phyloP scores from a whole-genome alignment of 2,113 vertebrate species.

The Podiceps cristatus region DNA sequence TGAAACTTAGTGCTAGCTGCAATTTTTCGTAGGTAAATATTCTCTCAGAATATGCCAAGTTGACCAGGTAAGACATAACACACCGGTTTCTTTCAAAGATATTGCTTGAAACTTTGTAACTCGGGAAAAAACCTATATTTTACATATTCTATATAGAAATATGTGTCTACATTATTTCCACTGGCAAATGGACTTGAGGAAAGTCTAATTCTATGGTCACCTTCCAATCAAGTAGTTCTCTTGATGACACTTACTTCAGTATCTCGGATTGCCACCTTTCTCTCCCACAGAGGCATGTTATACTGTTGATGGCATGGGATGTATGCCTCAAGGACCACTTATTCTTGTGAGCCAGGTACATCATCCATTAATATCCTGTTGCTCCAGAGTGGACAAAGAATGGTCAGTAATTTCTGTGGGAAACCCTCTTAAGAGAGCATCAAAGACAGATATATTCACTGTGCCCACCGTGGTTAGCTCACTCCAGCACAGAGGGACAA shows the following conservation, averaged over 20 bases:
- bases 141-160: not conserved
- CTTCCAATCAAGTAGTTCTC: not conserved
- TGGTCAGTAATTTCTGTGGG: not conserved
- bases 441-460: not conserved
- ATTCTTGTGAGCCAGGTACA: not conserved
- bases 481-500: not conserved
- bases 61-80: not conserved
- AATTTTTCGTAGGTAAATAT: not conserved
- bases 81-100: not conserved
- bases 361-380: not conserved
- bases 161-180: not conserved
- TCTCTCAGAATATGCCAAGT: not conserved
- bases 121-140: not conserved
- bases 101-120: not conserved
- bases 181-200: not conserved
- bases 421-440: not conserved
- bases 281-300: accelerated
- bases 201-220: not conserved
- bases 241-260: not conserved
- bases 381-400: not conserved
- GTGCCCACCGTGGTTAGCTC: accelerated
- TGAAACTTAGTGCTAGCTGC: not conserved
- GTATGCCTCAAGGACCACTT: not conserved
- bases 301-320: not conserved
- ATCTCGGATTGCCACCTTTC: not conserved